Conservation (phyloP, 2,113 vertebrate genomes). For the Pontoporia blainvillei region DNA sequence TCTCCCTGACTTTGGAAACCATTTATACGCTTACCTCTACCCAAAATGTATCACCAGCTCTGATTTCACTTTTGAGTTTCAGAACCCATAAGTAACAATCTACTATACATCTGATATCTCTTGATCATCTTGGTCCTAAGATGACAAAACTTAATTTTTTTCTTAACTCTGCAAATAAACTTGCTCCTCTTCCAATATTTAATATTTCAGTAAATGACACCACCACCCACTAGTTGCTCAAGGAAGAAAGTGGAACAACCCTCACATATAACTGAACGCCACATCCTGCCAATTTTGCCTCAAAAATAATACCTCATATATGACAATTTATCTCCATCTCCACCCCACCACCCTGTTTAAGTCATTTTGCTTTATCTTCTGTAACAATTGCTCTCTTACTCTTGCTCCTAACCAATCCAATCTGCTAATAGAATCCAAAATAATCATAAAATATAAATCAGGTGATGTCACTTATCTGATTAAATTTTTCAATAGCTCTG, state of each 20-base stretch:
- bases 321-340: background rate
- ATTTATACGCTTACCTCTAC: background rate
- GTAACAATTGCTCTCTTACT: background rate
- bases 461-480: background rate
- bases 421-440: background rate
- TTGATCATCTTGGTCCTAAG: background rate
- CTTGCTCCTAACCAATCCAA: background rate
- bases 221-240: background rate
- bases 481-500: background rate
- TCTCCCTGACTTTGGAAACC: background rate
- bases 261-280: background rate
- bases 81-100: background rate
- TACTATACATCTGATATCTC: background rate
- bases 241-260: background rate
- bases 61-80: background rate
- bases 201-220: background rate
- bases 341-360: background rate
- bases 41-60: background rate
- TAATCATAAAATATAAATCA: background rate
- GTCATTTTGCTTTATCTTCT: background rate
- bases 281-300: background rate
- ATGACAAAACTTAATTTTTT: background rate
- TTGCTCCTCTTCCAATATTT: background rate
- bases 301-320: background rate
- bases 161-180: background rate